These are phyloP conservation scores for Camelus bactrianus DNA, from an alignment of 2,113 vertebrate genomes.

Conservation along the genomic window DNA sequence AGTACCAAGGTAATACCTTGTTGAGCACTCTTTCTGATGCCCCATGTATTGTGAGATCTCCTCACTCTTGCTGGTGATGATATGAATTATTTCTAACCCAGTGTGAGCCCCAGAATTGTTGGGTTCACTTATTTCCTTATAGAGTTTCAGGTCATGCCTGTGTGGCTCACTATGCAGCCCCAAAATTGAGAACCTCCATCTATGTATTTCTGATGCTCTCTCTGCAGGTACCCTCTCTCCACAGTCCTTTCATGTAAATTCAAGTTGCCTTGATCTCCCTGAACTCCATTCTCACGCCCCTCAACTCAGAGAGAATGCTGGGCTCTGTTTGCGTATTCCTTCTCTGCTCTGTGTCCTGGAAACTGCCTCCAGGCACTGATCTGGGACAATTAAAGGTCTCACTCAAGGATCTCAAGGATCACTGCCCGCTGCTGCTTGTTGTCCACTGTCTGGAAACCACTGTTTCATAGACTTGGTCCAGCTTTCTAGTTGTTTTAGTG, in stretches of 20 bases:
- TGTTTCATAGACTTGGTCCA: not conserved
- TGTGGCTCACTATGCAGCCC: not conserved
- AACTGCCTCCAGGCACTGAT: not conserved
- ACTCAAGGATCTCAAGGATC: not conserved
- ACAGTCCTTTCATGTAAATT: not conserved
- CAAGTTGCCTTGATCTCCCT: not conserved
- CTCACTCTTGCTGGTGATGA: not conserved
- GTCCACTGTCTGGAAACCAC: not conserved
- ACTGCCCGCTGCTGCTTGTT: not conserved
- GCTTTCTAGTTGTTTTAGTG: not conserved
- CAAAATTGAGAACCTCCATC: not conserved
- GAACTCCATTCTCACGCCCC: not conserved
- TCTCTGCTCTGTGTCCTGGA: not conserved
- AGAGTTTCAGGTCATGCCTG: not conserved
- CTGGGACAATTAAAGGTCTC: not conserved
- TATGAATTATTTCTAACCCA: not conserved
- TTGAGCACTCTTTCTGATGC: not conserved
- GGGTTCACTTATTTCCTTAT: not conserved
- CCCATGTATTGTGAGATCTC: not conserved
- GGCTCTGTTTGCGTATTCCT: not conserved
- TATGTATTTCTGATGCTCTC: not conserved
- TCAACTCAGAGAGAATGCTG: not conserved
- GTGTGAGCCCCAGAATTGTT: not conserved
- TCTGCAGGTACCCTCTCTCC: not conserved
- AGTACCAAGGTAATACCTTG: not conserved